Conservation (phyloP, 2,113 vertebrate species). For the human (Homo sapiens) region GRCh38 chr2:5827501-5828000, state of each 20-base stretch:
- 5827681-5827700: not conserved
- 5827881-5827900: accelerated
- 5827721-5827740: accelerated
- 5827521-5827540: not conserved
- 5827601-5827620: not conserved
- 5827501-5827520: not conserved
- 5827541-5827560: not conserved
- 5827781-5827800: not conserved
- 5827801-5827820: not conserved
- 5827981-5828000: not conserved
- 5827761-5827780: too few species aligned
- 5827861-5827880: too few species aligned
- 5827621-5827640: not conserved
- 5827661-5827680: not conserved
- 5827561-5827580: not conserved
- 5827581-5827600: not conserved
- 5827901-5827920: not conserved
- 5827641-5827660: not conserved
- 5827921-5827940: not conserved
- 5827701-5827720: not conserved
- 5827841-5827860: not conserved
- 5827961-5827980: not conserved
- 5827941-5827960: not conserved
- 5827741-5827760: not conserved
- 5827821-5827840: not conserved